Base-by-base conservation (phyloP, 1,140 invertebrate species). In the Pseudobourletiella spinata region DNA sequence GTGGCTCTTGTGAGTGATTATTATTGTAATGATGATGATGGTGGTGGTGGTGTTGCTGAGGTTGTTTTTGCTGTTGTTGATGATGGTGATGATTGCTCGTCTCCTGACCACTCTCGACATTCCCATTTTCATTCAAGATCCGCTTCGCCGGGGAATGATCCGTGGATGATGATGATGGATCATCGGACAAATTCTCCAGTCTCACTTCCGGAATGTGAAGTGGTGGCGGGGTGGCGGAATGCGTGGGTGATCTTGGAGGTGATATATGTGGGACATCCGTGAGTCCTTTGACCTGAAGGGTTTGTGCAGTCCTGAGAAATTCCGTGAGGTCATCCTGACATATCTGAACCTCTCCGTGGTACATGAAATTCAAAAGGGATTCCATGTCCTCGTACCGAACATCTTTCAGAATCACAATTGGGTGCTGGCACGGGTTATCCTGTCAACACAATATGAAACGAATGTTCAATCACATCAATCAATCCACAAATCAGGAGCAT, bases 391-490 rank as follows among this genome's bases (percentile, higher is more conserved):
- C 83, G 71, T 89, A 84, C 59, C 86, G 83, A 2, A 95, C 88
- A 75, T 94, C 91, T 72, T 89, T 82, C 51, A 95, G 77, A 70
- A 94, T 94, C 64, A 95, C 87, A 71, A 95, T 94, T 20, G 91
- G 91, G 76, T 95, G 91, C 73, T 91, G 88, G 76, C 90, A 95
- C 65, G 91, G 91, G 77, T 94, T 94, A 25, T 88, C 87, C 81
- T 84, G 70, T 15, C 77, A 77, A 70, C 57, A 26, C 15, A 48
- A n/a, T n/a, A n/a, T n/a, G n/a, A n/a, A n/a, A n/a, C n/a, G n/a
- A n/a, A n/a, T n/a, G n/a, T n/a, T 22, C 20, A 50, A 50, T 50
- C 20, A 50, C 35, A n/a, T n/a, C n/a, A n/a, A n/a, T n/a, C n/a
- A n/a, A n/a, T n/a, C n/a, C n/a, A n/a, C n/a, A n/a, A n/a, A n/a